These are phyloP conservation scores for Portevinia maculata DNA, from an alignment of 2,888 invertebrate species.

Conservation along the genomic window DNA sequence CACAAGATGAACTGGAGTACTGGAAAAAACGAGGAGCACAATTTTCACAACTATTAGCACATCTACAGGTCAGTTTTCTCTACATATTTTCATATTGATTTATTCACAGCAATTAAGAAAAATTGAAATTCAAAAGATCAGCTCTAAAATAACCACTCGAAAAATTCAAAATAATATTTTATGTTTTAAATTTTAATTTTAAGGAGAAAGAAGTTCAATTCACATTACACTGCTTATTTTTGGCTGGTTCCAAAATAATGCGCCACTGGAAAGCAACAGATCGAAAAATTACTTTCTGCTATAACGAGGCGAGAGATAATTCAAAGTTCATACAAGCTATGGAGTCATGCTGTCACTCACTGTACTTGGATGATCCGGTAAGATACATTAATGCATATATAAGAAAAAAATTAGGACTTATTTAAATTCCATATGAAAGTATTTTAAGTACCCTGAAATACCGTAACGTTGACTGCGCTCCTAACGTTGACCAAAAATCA, in stretches of 20 bases:
- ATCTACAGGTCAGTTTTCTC: constrained; percentile 85
- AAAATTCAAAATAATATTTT: not conserved
- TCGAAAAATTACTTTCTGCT: constrained; percentile 95
- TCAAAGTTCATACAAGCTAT: constrained; percentile 97
- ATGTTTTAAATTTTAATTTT: not conserved
- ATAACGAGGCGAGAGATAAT: constrained; percentile 97
- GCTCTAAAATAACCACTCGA: too few species aligned
- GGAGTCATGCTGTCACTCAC: constrained; percentile 96
- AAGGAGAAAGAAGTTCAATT: constrained; percentile 90
- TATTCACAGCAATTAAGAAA: too few species aligned
- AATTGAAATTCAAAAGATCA: too few species aligned
- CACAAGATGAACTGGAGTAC: constrained; percentile 97
- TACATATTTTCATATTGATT: too few species aligned
- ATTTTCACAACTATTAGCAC: constrained; percentile 93
- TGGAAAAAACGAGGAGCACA: constrained; percentile 98
- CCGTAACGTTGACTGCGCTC: too few species aligned
- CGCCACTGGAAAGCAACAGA: constrained; percentile 93
- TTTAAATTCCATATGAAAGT: too few species aligned
- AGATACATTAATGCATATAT: constrained; percentile 27
- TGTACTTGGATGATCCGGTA: constrained; percentile 96
- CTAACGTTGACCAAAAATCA: too few species aligned
- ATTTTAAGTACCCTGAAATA: too few species aligned
- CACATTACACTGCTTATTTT: constrained; percentile 89
- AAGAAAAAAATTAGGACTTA: too few species aligned
- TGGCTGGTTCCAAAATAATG: constrained; percentile 90